A percentile compares a stretch with the other conserved stretches of the same genome.
Evolutionary conservation across 2,797 vertebrate genomes (phyloP).

Genomic region (Pangasius djambal): DNA sequence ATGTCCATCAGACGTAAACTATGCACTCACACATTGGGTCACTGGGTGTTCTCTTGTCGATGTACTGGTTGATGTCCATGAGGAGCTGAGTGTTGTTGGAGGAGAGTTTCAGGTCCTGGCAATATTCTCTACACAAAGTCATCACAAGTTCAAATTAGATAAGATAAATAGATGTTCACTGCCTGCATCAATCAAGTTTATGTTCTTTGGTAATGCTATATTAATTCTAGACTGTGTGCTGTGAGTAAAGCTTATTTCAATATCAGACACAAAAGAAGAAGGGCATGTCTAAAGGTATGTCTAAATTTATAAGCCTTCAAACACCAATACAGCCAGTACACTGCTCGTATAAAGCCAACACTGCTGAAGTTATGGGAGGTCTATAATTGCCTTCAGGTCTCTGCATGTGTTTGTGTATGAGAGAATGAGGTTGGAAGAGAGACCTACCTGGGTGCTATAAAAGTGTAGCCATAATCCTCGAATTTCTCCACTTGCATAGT

Average conservation of each 20-base stretch:
- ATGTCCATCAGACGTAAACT: background rate
- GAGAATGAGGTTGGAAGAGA: background rate
- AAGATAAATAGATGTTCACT: background rate
- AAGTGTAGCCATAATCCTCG: conserved; percentile 89
- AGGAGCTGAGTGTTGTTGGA: conserved; percentile 94
- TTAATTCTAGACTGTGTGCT: background rate
- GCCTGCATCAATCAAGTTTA: background rate
- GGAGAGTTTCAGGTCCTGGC: conserved; percentile 87
- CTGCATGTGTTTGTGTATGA: conserved; percentile 22
- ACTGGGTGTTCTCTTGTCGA: conserved; percentile 83
- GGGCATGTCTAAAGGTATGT: conserved; percentile 43
- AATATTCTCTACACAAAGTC: conserved; percentile 83
- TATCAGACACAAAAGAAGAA: background rate
- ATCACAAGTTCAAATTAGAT: conserved; percentile 14
- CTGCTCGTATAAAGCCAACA: conserved; percentile 51
- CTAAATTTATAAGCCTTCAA: conserved; percentile 50
- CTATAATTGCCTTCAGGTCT: conserved; percentile 33
- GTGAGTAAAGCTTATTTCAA: background rate
- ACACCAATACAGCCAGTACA: conserved; percentile 43
- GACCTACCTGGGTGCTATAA: conserved; percentile 91
- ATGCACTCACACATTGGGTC: conserved; percentile 81
- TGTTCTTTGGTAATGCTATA: background rate
- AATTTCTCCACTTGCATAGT: conserved; percentile 86
- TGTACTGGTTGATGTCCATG: conserved; percentile 88
- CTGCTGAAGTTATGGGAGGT: conserved; percentile 42